phyloP scores from a whole-genome alignment of 2,888 invertebrate species.

The Glyphotaelius pellucidus region DNA sequence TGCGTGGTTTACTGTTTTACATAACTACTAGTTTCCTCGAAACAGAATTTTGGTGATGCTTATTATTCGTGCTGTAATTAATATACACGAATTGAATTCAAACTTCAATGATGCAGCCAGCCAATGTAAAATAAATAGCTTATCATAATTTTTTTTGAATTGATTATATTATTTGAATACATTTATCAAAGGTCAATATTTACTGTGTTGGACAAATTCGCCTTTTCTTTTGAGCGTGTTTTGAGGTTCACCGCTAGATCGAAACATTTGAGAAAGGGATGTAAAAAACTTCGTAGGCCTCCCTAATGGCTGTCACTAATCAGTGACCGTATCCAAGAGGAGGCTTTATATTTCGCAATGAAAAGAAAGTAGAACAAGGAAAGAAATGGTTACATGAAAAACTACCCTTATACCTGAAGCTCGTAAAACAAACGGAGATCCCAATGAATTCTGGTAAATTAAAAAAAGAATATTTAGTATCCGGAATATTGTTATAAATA shows the following conservation, averaged over 20 bases:
- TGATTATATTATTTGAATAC: too few relatives aligned
- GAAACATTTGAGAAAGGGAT: constrained; percentile 39
- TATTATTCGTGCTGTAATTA: background rate
- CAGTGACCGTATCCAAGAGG: constrained; percentile 60
- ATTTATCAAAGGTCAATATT: background rate
- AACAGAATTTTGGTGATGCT: background rate
- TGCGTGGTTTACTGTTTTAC: too few relatives aligned
- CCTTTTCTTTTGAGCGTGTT: background rate
- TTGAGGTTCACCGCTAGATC: background rate
- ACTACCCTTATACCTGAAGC: background rate
- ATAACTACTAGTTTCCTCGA: too few relatives aligned
- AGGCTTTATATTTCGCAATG: constrained; percentile 59
- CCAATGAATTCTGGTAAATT: background rate
- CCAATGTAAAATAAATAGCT: background rate
- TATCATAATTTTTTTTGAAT: background rate
- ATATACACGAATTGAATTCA: background rate
- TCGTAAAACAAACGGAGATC: constrained; percentile 29
- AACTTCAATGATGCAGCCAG: too few relatives aligned
- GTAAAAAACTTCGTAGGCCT: constrained; percentile 60
- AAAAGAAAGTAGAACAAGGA: constrained; percentile 53
- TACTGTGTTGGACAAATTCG: background rate
- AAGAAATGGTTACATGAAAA: constrained; percentile 54
- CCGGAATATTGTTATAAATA: background rate
- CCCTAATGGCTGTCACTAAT: constrained; percentile 62
- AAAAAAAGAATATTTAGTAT: background rate